A percentile compares a stretch with the other conserved stretches of the same genome.
These are phyloP conservation scores for Proctacanthus coquilletti DNA, from an alignment of 1,140 invertebrate species.

Conservation along the genomic window DNA sequence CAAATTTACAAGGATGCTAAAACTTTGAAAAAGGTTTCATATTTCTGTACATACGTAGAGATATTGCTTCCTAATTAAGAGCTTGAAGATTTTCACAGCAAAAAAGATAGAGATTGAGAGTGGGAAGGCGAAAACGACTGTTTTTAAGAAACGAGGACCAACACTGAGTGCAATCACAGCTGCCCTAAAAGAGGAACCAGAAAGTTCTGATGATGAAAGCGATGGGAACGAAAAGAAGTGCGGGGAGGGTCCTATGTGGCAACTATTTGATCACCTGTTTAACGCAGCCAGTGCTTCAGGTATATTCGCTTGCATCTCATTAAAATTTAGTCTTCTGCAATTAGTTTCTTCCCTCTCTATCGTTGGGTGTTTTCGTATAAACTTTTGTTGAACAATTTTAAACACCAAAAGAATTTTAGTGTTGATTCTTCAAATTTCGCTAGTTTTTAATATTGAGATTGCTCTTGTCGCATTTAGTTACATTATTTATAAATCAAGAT, in stretches of 20 bases:
- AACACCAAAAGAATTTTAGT: too few species aligned
- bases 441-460: too few species aligned
- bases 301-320: background rate
- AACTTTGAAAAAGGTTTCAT: constrained; percentile 59
- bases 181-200: constrained; percentile 25
- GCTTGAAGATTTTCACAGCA: constrained; percentile 25
- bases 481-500: too few species aligned
- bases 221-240: constrained; percentile 25
- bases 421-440: too few species aligned
- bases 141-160: constrained; percentile 13
- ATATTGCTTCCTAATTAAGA: background rate
- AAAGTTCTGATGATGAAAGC: constrained; percentile 21
- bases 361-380: too few species aligned
- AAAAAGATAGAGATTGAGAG: constrained; percentile 32
- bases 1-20: constrained; percentile 94
- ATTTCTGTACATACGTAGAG: background rate
- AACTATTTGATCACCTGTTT: constrained; percentile 34
- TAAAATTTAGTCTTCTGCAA: too few species aligned
- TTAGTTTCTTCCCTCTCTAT: too few species aligned
- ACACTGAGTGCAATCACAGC: constrained; percentile 3
- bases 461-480: too few species aligned
- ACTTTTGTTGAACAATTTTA: too few species aligned
- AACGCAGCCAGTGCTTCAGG: constrained; percentile 28
- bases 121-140: constrained; percentile 23
- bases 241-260: constrained; percentile 36